Base-by-base conservation (phyloP, 2,113 vertebrate species). In the Ciconia boyciana region DNA sequence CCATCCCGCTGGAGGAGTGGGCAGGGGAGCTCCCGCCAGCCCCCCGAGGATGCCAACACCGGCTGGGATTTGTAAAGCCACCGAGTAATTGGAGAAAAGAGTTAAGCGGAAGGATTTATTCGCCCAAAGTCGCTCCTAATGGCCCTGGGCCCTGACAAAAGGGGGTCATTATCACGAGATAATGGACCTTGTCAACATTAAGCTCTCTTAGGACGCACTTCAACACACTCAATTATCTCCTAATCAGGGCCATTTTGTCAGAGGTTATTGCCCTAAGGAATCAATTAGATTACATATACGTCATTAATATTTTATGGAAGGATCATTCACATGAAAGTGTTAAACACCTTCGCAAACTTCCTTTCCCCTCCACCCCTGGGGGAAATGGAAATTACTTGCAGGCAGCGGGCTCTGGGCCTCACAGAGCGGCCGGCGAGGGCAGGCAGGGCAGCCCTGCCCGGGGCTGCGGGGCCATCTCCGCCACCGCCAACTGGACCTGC, bases 241-340 rank as follows among this genome's bases (percentile, higher is more conserved):
- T 97, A 91, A 98, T 98, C 98, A 97, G 97, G 97, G 91, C 97
- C 95, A 25, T 96, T 98, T 98, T 98, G 98, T 98, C 98, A 98
- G 98, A 98, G 98, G 98, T 98, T 97, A 98, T 98, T 97, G 98
- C 98, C 98, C 98, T 82, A 57, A 98, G 98, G 97, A 98, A 97
- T 98, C 98, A 98, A 98, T 98, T 98, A 94, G 82, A 85, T 90
- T 92, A 83, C 89, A 97, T 96, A 97, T 96, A 96, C 91, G 79
- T 96, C 98, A 97, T 98, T 98, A 98, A 98, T 98, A 98, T 91
- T 98, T 97, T 91, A 98, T 93, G 94, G 97, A 52, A 93, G 97
- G 97, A 92, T 89, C 94, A 49, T 92, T 97, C 96, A 16, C 94
- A 46, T 28, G 87, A 94, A 97, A 98, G 96, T 94, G 97, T 98